Percentiles rank a stretch among this genome's conserved stretches.
phyloP scores from a whole-genome alignment of 2,797 vertebrate genomes.

The Falco peregrinus region DNA sequence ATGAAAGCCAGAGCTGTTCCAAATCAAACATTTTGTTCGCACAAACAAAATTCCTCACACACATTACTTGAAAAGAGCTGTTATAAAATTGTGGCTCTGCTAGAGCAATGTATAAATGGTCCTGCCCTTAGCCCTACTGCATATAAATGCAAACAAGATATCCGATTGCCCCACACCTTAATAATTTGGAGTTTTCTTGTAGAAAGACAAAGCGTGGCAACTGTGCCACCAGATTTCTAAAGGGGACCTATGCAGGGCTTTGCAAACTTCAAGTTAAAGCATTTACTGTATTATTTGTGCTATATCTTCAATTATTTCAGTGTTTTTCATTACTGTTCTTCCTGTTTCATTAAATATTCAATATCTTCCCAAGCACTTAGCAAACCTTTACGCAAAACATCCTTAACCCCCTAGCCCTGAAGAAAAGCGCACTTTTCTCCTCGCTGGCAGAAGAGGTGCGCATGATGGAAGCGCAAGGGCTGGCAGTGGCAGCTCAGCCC shows the following conservation, averaged over 20 bases:
- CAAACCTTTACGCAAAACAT: fast-evolving
- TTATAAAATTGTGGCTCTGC: not conserved
- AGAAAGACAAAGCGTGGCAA: not conserved
- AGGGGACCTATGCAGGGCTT: not conserved
- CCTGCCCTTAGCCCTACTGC: not conserved
- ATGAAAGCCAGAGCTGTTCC: conserved; percentile 24
- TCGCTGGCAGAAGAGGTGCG: not conserved
- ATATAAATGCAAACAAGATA: not conserved
- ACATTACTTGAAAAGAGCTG: not conserved
- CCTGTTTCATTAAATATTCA: not conserved
- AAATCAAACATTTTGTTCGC: conserved; percentile 24
- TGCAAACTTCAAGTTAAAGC: not conserved
- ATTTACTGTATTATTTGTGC: not conserved
- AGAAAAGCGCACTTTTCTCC: not conserved
- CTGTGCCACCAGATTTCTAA: not conserved
- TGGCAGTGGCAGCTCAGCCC: not conserved
- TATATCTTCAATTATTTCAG: not conserved
- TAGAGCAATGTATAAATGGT: not conserved
- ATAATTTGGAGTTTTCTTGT: not conserved
- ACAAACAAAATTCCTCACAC: conserved; percentile 18
- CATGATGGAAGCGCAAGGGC: fast-evolving
- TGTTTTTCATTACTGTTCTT: not conserved
- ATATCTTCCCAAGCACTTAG: not conserved
- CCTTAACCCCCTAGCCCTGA: fast-evolving
- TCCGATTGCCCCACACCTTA: not conserved